Conservation (phyloP, 2,113 vertebrate species). For the Hippoglossus stenolepis region DNA sequence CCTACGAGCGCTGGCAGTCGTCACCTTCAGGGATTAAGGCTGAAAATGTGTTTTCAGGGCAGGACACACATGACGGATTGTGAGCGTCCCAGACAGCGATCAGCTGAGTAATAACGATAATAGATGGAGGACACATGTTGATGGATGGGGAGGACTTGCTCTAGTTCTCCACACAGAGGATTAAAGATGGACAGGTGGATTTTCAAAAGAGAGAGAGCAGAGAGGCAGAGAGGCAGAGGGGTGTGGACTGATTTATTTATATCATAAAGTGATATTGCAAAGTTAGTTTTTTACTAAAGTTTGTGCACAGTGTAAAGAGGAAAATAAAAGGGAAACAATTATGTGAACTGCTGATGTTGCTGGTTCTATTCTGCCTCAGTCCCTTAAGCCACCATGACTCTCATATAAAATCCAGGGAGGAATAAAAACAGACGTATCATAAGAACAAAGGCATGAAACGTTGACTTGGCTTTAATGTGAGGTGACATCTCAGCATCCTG, state of each 20-base stretch:
- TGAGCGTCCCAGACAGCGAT: not conserved
- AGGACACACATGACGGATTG: not conserved
- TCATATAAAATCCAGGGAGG: conserved; percentile 11
- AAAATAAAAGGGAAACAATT: not conserved
- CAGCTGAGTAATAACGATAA: conserved; percentile 45
- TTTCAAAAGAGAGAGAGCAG: not conserved
- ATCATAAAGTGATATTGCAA: not conserved
- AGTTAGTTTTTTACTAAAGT: not conserved
- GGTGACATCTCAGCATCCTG: conserved; percentile 22
- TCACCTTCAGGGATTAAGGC: not conserved
- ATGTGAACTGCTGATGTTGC: conserved; percentile 5
- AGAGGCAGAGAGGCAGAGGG: not conserved
- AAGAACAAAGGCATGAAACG: conserved; percentile 3
- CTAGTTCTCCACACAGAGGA: conserved; percentile 51
- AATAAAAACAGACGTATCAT: conserved; percentile 40
- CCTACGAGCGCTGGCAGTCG: not conserved
- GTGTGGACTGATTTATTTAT: not conserved
- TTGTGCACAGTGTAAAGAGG: not conserved
- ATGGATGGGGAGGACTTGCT: conserved; percentile 43
- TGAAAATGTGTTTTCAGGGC: conserved; percentile 13
- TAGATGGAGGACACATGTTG: conserved; percentile 52
- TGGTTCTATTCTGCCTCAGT: not conserved
- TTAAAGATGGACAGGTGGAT: conserved; percentile 53
- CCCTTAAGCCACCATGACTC: not conserved
- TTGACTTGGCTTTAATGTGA: conserved; percentile 4